phyloP scores from a whole-genome alignment of 2,113 vertebrate species.

The Mystacornis crossleyi region DNA sequence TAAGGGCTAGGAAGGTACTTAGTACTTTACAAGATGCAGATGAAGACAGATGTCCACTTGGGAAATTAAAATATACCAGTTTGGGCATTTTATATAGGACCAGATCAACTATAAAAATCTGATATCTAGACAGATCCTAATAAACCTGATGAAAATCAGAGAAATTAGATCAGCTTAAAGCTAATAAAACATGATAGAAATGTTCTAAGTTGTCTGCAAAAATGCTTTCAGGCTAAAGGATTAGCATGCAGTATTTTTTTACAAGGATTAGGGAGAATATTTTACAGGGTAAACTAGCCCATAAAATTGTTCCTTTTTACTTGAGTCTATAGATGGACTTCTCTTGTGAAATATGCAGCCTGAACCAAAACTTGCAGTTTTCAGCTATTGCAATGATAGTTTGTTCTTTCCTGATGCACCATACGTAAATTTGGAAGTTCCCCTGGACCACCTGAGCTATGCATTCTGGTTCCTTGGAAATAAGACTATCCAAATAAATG shows the following conservation, averaged over 20 bases:
- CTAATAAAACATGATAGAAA: slow-evolving; percentile 18
- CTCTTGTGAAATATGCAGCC: not conserved
- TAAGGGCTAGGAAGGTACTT: slow-evolving; percentile 21
- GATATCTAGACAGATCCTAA: not conserved
- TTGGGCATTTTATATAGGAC: not conserved
- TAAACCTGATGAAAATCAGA: not conserved
- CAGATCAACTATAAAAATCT: not conserved
- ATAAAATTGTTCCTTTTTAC: not conserved
- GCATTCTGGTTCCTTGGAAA: not conserved
- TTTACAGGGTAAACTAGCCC: not conserved
- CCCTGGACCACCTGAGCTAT: not conserved
- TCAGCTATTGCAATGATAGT: not conserved
- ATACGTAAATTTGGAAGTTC: not conserved
- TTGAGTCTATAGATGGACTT: not conserved
- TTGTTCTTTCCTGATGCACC: not conserved
- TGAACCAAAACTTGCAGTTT: not conserved
- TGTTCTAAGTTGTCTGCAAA: slow-evolving; percentile 15
- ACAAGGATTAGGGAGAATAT: not conserved
- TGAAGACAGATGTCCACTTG: slow-evolving; percentile 1
- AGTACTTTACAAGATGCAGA: not conserved
- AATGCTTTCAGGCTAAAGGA: slow-evolving; percentile 2
- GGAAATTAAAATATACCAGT: slow-evolving; percentile 20
- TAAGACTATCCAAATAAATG: not conserved
- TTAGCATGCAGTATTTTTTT: slow-evolving; percentile 19
- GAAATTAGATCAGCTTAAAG: slow-evolving; percentile 10